Conservation (phyloP, 2,113 vertebrate genomes). For the Callopanchax toddi region DNA sequence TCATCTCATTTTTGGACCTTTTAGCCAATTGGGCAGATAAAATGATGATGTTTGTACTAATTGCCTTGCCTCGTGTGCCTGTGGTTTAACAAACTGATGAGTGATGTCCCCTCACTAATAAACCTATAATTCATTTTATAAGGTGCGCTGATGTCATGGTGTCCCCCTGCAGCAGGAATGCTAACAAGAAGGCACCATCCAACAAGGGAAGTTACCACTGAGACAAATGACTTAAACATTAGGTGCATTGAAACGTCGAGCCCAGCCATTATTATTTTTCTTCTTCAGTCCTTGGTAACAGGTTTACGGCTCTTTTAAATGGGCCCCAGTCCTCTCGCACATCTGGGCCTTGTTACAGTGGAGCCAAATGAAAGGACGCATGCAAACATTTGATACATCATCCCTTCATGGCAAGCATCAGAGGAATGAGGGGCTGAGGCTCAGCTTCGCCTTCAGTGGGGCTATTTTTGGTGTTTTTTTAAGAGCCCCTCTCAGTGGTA, state of each 20-base stretch:
- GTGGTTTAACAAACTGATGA: neutral
- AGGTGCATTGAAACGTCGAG: conserved; percentile 54
- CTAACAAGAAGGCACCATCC: conserved; percentile 72
- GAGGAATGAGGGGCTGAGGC: conserved; percentile 39
- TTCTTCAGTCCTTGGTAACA: conserved; percentile 43
- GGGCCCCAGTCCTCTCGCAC: conserved; percentile 33
- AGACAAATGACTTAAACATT: conserved; percentile 72
- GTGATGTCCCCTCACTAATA: neutral
- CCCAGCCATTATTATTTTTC: conserved; percentile 39
- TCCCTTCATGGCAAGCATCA: conserved; percentile 47
- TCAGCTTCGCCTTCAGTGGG: conserved; percentile 31
- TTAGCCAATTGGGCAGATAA: neutral
- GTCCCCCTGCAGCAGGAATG: conserved; percentile 62
- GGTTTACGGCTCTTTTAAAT: conserved; percentile 74
- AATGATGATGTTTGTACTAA: neutral
- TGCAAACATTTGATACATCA: conserved; percentile 73
- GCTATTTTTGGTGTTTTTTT: conserved; percentile 43
- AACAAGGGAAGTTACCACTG: conserved; percentile 57
- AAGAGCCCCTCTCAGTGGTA: conserved; percentile 34
- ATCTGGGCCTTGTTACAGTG: conserved; percentile 75
- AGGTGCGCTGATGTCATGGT: conserved; percentile 4
- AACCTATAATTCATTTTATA: neutral
- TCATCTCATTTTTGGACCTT: neutral
- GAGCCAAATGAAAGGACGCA: conserved; percentile 66
- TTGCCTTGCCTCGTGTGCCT: neutral